Conservation (phyloP, 2,888 invertebrate species). For the Amitus sp. region DNA sequence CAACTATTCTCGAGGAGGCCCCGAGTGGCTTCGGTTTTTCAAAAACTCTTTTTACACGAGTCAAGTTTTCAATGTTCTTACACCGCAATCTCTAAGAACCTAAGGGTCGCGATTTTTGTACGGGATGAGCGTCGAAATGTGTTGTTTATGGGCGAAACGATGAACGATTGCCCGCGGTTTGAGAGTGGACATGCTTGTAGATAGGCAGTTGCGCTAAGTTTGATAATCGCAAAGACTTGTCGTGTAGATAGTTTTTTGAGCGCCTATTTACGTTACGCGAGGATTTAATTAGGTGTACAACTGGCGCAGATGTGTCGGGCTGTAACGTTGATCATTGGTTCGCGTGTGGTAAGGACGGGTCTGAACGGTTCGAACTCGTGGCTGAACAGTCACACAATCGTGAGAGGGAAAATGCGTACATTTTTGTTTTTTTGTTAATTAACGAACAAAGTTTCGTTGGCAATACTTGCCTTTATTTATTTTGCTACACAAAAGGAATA, state of each 20-base stretch:
- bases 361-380: slow-evolving; percentile 38
- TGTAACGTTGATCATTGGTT: slow-evolving; percentile 43
- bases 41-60: slow-evolving; percentile 1
- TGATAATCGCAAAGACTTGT: slow-evolving; percentile 45
- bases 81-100: not conserved
- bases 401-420: not conserved
- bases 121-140: slow-evolving; percentile 10
- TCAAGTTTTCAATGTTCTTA: slow-evolving; percentile 3
- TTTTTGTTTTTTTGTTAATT: not conserved
- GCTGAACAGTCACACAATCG: slow-evolving; percentile 2
- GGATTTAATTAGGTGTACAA: too few species aligned
- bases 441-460: not conserved
- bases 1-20: not conserved
- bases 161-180: too few species aligned
- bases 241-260: slow-evolving; percentile 45
- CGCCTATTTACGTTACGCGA: slow-evolving; percentile 6
- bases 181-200: slow-evolving; percentile 4
- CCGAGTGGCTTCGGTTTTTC: not conserved
- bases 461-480: not conserved
- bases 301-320: slow-evolving; percentile 50
- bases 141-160: slow-evolving; percentile 1
- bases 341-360: slow-evolving; percentile 51
- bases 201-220: slow-evolving; percentile 6
- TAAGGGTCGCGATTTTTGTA: not conserved
- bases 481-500: not conserved